A percentile compares a stretch with the other conserved stretches of the same genome.
Evolutionary conservation across 2,113 vertebrate genomes (phyloP).

Genomic region (Ammodytes marinus): DNA sequence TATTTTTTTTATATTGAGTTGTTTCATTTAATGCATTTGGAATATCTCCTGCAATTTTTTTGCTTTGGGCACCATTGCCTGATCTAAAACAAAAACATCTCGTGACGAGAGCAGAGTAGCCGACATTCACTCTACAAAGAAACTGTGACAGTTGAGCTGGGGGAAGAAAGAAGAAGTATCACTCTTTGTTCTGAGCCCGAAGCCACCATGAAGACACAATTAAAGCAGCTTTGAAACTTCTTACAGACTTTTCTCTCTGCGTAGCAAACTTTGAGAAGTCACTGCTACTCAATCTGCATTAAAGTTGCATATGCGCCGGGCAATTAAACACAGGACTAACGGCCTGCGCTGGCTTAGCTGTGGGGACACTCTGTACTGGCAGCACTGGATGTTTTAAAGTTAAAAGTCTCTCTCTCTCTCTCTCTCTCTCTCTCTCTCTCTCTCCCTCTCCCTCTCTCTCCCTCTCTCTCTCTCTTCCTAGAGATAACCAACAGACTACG

Average conservation of each 20-base stretch:
- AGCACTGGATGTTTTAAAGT: conserved; percentile 26
- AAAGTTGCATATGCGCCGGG: conserved; percentile 41
- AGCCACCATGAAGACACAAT: conserved; percentile 23
- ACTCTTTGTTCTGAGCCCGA: conserved; percentile 5
- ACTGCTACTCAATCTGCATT: conserved; percentile 39
- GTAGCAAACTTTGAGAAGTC: conserved; percentile 36
- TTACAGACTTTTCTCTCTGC: conserved; percentile 3
- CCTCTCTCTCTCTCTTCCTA: not conserved
- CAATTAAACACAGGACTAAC: conserved; percentile 53
- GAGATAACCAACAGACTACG: conserved; percentile 13
- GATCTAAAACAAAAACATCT: not conserved
- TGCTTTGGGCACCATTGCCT: not conserved
- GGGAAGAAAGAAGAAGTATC: not conserved
- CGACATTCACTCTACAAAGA: conserved; percentile 9
- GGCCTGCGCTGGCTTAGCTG: conserved; percentile 15
- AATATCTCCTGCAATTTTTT: not conserved
- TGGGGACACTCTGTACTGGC: conserved; percentile 25
- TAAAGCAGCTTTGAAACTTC: conserved; percentile 58
- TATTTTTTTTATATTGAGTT: not conserved
- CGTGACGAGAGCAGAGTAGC: not conserved
- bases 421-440: too few species aligned
- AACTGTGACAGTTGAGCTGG: conserved; percentile 2
- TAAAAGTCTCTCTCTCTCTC: conserved; percentile 2
- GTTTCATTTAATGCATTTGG: not conserved
- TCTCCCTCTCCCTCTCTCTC: too few species aligned